phyloP scores from a whole-genome alignment of 2,888 invertebrate genomes.

The Merodon equestris region DNA sequence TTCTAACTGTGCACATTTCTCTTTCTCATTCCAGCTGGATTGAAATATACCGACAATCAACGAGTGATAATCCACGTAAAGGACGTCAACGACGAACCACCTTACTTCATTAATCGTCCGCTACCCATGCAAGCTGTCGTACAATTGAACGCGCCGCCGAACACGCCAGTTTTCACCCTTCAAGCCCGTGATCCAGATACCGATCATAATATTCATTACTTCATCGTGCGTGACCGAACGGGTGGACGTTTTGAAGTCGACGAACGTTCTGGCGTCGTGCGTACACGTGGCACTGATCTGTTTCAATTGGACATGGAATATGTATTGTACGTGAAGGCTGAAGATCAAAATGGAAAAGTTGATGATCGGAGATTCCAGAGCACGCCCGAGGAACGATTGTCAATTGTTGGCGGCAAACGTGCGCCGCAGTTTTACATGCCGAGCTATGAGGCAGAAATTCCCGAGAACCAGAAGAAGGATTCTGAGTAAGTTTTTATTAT shows the following conservation, averaged over 20 bases:
- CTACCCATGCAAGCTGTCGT: conserved; percentile 98
- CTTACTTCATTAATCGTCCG: conserved; percentile 98
- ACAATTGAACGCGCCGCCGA: conserved; percentile 95
- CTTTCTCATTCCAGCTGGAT: conserved; percentile 75
- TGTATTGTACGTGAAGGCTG: conserved; percentile 96
- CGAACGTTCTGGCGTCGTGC: conserved; percentile 93
- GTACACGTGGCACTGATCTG: conserved; percentile 93
- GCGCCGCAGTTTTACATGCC: conserved; percentile 98
- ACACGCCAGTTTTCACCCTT: conserved; percentile 97
- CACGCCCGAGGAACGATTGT: conserved; percentile 93
- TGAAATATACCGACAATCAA: conserved; percentile 92
- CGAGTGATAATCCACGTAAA: conserved; percentile 96
- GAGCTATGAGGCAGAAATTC: conserved; percentile 96
- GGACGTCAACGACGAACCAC: conserved; percentile 97
- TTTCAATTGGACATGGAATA: conserved; percentile 98
- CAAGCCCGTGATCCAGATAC: conserved; percentile 98
- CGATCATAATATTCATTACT: conserved; percentile 97
- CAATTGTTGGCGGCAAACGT: conserved; percentile 97
- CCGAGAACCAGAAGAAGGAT: conserved; percentile 97
- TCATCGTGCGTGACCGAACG: conserved; percentile 94
- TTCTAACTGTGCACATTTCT: conserved; percentile 18
- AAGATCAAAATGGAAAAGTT: conserved; percentile 95
- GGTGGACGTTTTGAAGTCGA: conserved; percentile 91
- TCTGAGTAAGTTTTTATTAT: conserved; percentile 88
- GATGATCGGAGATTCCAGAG: conserved; percentile 94